Base-by-base conservation (phyloP, 2,113 vertebrate genomes). In the Sylvietta virens region DNA sequence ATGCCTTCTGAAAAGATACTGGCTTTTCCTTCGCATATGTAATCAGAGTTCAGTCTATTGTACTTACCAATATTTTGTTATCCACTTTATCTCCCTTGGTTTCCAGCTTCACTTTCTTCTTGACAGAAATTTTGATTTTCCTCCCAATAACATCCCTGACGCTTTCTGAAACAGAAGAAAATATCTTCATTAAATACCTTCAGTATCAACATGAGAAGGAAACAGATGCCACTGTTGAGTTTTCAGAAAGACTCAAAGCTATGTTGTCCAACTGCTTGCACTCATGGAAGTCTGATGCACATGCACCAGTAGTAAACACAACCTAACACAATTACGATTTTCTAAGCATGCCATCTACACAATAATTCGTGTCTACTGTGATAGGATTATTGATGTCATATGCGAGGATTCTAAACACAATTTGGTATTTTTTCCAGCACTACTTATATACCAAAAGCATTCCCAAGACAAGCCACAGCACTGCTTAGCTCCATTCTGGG, bases 11-110 rank as follows among this genome's bases (percentile, higher is more conserved):
- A 90, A 67, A 44, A 90, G 20, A 44, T 19, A 45, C 4, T 24
- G 39, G 9, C 35, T 94, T 83, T 69, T 81, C 13, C 27, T 56
- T 65, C 5, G 10, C 22, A 7, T 17, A n/a, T 19, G 6, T 47
- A 82, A 88, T 44, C 47, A 72, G 33, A 89, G 23, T 42, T 42
- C 13, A 62, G 30, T 80, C 24, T 64, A 14, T 3, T 2, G 1
- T 56, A 97, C 99, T 99, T 97, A 99, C 99, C 99, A 99, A 73
- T 71, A 99, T 99, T 98, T 98, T 98, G 98, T 99, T 99, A 94
- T 99, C 99, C 72, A 99, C 98, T 98, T 98, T 99, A 98, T 99
- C 99, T 86, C 98, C 99, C 97, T 99, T 99, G 83, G 99, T 98
- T 98, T 99, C 99, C 97, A 99, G 96, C 90, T 99, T 99, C 78